Evolutionary conservation across 2,113 vertebrate genomes (phyloP).

Genomic region (Fulmarus glacialis): DNA sequence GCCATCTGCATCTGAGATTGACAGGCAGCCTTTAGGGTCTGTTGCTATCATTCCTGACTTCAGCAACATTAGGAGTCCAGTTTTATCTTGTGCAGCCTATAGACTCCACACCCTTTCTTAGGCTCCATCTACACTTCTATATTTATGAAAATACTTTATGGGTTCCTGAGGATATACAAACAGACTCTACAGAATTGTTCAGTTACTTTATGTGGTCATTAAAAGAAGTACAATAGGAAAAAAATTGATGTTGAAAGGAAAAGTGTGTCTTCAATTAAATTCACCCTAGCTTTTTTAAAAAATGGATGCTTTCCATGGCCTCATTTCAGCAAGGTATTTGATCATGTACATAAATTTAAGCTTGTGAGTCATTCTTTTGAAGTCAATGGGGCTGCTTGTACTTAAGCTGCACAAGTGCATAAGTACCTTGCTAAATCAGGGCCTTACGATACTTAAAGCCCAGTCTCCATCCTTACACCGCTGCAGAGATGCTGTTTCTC

Average conservation of each 20-base stretch:
- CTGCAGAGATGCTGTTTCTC: background rate
- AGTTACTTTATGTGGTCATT: slow-evolving; percentile 47
- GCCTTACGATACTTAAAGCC: background rate
- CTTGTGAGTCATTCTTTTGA: slow-evolving; percentile 63
- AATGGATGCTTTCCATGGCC: slow-evolving; percentile 44
- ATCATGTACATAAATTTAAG: slow-evolving; percentile 57
- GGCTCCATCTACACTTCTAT: slow-evolving; percentile 6
- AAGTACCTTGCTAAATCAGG: slow-evolving; percentile 35
- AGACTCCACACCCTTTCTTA: slow-evolving; percentile 32
- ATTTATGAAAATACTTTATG: slow-evolving; percentile 28
- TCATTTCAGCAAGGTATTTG: slow-evolving; percentile 55
- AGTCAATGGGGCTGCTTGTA: slow-evolving; percentile 19
- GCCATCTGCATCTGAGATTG: slow-evolving; percentile 68
- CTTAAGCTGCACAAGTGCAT: background rate
- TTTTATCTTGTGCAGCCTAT: slow-evolving; percentile 24
- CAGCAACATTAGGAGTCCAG: slow-evolving; percentile 18
- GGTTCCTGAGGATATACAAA: slow-evolving; percentile 15
- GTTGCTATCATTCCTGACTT: slow-evolving; percentile 43
- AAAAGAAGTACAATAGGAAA: slow-evolving; percentile 19
- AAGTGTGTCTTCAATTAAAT: slow-evolving; percentile 33
- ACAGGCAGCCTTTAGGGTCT: slow-evolving; percentile 69
- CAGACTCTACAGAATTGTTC: slow-evolving; percentile 6
- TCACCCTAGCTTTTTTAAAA: background rate
- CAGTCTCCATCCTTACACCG: background rate
- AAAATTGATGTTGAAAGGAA: slow-evolving; percentile 37